Percentiles rank a stretch among this genome's conserved stretches.
Evolutionary conservation across 2,113 vertebrate species (phyloP).

Genomic region (Brachyhypopomus occidentalis): DNA sequence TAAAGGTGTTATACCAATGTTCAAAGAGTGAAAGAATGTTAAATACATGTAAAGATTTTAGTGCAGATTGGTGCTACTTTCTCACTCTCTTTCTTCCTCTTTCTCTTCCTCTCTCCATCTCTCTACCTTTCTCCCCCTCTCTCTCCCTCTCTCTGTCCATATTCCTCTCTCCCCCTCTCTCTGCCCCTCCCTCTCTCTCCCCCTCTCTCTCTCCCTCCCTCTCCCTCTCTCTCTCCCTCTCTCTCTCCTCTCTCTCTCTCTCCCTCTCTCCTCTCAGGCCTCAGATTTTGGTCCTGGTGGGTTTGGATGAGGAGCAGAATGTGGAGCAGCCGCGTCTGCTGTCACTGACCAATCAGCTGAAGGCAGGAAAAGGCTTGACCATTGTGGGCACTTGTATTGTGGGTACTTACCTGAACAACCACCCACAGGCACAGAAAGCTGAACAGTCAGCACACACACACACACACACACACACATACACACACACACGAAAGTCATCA

Average conservation of each 20-base stretch:
- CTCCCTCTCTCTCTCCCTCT: not conserved
- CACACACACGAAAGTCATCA: not conserved
- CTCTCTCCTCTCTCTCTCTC: not conserved
- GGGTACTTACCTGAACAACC: conserved; percentile 90
- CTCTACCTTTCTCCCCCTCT: too few relatives aligned
- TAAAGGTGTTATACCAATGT: too few relatives aligned
- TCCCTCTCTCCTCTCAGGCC: conserved; percentile 73
- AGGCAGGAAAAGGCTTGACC: conserved; percentile 97
- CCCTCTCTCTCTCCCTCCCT: not conserved
- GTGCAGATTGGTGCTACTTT: too few relatives aligned
- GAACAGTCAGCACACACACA: conserved; percentile 80
- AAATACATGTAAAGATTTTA: too few relatives aligned
- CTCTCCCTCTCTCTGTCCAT: not conserved
- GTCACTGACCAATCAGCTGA: conserved; percentile 92
- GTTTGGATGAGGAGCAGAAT: conserved; percentile 90
- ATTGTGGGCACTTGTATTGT: conserved; percentile 92
- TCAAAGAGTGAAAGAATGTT: too few relatives aligned
- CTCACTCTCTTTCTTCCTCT: too few relatives aligned
- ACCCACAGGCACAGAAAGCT: conserved; percentile 84
- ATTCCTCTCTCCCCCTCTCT: not conserved
- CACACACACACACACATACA: not conserved
- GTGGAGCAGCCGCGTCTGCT: conserved; percentile 94
- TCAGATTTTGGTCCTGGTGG: conserved; percentile 91
- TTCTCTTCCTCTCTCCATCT: too few relatives aligned
- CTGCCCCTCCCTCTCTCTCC: not conserved